Evolutionary conservation across 2,113 vertebrate species (phyloP).

Genomic region (Montifringilla adamsi): DNA sequence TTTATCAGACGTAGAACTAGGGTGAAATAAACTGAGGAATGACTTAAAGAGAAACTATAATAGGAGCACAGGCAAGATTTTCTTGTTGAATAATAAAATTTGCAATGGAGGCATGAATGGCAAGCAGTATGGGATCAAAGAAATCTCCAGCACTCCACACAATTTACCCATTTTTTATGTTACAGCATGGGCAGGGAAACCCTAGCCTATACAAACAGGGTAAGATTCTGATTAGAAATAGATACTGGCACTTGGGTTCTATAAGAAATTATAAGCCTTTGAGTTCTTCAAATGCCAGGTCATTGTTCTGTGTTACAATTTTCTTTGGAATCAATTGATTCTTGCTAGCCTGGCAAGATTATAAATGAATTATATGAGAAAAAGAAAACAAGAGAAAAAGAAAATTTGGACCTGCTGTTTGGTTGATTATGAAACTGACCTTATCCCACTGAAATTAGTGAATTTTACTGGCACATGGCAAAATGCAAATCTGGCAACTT

Average conservation of each 20-base stretch:
- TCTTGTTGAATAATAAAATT: background rate
- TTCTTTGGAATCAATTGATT: background rate
- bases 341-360: background rate
- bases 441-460: background rate
- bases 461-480: background rate
- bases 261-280: background rate
- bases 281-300: background rate
- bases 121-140: background rate
- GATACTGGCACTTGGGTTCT: background rate
- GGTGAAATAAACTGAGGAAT: background rate
- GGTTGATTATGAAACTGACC: background rate
- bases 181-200: background rate
- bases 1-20: background rate
- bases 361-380: background rate
- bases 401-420: background rate
- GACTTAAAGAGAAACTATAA: background rate
- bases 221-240: background rate
- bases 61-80: background rate
- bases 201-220: background rate
- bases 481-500: background rate
- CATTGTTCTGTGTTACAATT: background rate
- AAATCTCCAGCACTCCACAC: background rate
- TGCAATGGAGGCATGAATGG: background rate
- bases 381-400: background rate
- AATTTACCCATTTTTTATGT: background rate